Evolutionary conservation across 2,888 invertebrate genomes (phyloP), one percentile per base, ranked within the genome.

Genomic region (Pyrocoelia pectoralis): DNA sequence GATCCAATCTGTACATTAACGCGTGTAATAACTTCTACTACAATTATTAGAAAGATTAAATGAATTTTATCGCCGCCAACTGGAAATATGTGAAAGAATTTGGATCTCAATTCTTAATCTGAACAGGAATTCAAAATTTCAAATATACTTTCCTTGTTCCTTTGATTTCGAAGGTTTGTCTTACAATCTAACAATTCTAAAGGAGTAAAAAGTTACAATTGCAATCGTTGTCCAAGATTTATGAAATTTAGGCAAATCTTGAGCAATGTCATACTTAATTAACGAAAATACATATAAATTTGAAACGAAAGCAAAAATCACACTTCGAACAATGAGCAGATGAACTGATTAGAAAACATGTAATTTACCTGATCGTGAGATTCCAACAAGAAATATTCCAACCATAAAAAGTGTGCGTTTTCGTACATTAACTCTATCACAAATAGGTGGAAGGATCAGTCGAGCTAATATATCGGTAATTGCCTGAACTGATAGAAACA

Each of bases 391-490:
- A 74, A 92, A 86, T 10, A 89, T 87, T 4, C 89, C 89, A n/a
- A 87, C 72, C 78, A 91, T 87, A 76, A 92, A 91, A 29, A 91
- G 84, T 73, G 87, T 86, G 74, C 91, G 87, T 80, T 90, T 91
- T 14, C 87, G 87, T 68, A 90, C 86, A 43, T 75, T 75, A 13
- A 83, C 69, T 62, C 87, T 84, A 77, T 92, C 92, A 75, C 90
- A 92, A 71, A 92, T 85, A 12, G 91, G 90, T 19, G 92, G 92
- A 70, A 92, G 79, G 33, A 90, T 84, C 70, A 92, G 82, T 66
- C 92, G 85, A 17, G 92, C 91, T 51, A 89, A 80, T 65, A 92
- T 89, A 77, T 92, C 92, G 9, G 90, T 88, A 19, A 90, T 87
- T 6, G 91, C 91, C 28, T 90, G 91, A 75, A 90, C 86, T 5